A percentile compares a stretch with the other conserved stretches of the same genome.
These are phyloP conservation scores for Selene dorsalis DNA, from an alignment of 2,797 vertebrate genomes.

Conservation along the genomic window DNA sequence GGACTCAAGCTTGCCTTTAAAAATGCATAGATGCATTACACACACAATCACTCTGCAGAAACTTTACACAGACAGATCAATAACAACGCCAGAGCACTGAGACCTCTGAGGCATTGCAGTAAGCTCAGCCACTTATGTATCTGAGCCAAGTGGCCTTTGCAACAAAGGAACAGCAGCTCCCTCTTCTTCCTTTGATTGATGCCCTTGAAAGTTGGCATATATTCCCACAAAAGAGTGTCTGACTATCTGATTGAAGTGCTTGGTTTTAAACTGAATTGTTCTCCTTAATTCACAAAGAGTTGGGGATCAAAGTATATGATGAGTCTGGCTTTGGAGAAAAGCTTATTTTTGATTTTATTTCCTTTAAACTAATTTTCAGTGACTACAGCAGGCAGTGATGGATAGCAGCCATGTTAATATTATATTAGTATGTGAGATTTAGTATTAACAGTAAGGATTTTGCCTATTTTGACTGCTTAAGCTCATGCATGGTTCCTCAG, in stretches of 20 bases:
- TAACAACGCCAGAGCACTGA: constrained; percentile 70
- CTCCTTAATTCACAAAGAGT: constrained; percentile 72
- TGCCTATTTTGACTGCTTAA: constrained; percentile 30
- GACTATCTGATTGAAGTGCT: constrained; percentile 72
- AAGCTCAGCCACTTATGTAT: constrained; percentile 77
- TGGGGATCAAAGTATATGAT: constrained; percentile 64
- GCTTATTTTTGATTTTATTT: constrained; percentile 69
- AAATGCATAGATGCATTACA: constrained; percentile 76
- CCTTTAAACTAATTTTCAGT: constrained; percentile 50
- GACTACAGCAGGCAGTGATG: no score
- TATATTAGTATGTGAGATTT: not conserved
- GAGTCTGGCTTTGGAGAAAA: constrained; percentile 54
- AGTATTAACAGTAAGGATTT: constrained; percentile 22
- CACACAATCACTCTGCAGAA: constrained; percentile 77
- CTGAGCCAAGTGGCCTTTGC: constrained; percentile 80
- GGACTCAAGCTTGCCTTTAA: constrained; percentile 65
- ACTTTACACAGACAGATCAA: constrained; percentile 85
- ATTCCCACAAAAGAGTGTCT: constrained; percentile 72
- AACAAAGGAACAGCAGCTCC: constrained; percentile 77
- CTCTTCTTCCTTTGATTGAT: constrained; percentile 78
- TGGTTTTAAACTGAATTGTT: constrained; percentile 77
- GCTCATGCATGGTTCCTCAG: constrained; percentile 29
- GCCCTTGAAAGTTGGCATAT: constrained; percentile 75
- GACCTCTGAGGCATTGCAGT: constrained; percentile 76
- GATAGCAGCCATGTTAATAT: constrained; percentile 12